A percentile compares a stretch with the other conserved stretches of the same genome.
Conservation (phyloP, 2,888 invertebrate genomes). For the Heliconius hortense region DNA sequence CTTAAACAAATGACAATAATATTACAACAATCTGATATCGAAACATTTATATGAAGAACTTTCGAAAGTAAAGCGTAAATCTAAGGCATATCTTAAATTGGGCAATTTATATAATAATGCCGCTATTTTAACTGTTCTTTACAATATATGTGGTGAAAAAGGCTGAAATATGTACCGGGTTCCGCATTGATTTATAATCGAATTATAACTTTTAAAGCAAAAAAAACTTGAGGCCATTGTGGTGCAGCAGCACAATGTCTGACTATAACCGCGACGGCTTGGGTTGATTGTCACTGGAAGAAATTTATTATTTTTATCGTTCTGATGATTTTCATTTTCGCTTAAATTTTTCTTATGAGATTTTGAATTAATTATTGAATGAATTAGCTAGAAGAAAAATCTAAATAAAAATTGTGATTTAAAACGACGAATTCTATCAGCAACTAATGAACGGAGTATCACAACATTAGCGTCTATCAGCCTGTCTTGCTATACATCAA, state of each 20-base stretch:
- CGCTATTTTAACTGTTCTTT: slow-evolving; percentile 25
- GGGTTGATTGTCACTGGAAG: too few species aligned
- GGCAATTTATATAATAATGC: slow-evolving; percentile 24
- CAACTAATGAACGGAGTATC: not conserved
- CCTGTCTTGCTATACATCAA: too few species aligned
- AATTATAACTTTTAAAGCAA: too few species aligned
- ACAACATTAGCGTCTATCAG: not conserved
- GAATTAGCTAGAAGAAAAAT: too few species aligned
- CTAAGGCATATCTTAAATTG: slow-evolving; percentile 37
- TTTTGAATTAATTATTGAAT: too few species aligned
- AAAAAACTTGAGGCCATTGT: too few species aligned
- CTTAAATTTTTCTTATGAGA: too few species aligned
- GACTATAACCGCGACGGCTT: too few species aligned
- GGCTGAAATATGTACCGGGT: not conserved
- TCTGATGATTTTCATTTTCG: not conserved
- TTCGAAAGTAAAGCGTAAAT: slow-evolving; percentile 26
- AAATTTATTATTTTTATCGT: not conserved
- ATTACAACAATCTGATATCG: slow-evolving; percentile 12
- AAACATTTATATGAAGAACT: not conserved
- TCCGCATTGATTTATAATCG: not conserved
- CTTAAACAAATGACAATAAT: slow-evolving; percentile 6
- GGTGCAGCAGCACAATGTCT: too few species aligned
- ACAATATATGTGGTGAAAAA: slow-evolving; percentile 3
- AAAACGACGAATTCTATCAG: too few species aligned
- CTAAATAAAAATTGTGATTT: too few species aligned